Conservation (phyloP, 2,113 vertebrate genomes). For the Heliornis fulica region DNA sequence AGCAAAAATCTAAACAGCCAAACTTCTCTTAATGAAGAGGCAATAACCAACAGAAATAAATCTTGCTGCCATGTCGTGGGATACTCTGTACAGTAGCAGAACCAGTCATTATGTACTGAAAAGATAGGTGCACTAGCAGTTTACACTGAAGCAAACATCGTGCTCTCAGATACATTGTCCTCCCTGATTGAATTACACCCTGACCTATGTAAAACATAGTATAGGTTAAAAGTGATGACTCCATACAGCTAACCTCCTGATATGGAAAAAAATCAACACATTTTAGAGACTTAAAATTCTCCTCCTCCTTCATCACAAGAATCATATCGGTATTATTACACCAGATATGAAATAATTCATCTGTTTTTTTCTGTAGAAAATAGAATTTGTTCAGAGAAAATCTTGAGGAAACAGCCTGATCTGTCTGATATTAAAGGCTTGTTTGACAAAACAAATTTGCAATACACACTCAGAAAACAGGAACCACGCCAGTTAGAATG, state of each 20-base stretch:
- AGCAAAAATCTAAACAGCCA: neutral
- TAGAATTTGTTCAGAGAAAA: neutral
- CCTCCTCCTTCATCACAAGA: neutral
- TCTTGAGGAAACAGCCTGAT: slow-evolving; percentile 19
- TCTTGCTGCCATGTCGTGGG: neutral
- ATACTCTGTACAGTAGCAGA: neutral
- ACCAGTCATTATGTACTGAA: neutral
- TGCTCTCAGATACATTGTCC: neutral
- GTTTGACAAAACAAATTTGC: slow-evolving; percentile 67
- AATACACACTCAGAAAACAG: slow-evolving; percentile 52
- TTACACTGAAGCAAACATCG: neutral
- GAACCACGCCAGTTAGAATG: slow-evolving; percentile 40
- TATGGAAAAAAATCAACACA: neutral
- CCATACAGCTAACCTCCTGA: neutral
- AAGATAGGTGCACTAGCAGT: neutral
- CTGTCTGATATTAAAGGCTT: slow-evolving; percentile 42
- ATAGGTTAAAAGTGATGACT: neutral
- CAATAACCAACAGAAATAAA: neutral
- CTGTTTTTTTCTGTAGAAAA: neutral
- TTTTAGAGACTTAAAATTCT: neutral
- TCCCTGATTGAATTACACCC: neutral
- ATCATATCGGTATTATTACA: neutral
- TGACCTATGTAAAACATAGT: neutral
- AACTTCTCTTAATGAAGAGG: neutral
- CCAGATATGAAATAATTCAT: neutral